phyloP scores from a whole-genome alignment of 1,140 invertebrate genomes.

The Aradophagus sp. region DNA sequence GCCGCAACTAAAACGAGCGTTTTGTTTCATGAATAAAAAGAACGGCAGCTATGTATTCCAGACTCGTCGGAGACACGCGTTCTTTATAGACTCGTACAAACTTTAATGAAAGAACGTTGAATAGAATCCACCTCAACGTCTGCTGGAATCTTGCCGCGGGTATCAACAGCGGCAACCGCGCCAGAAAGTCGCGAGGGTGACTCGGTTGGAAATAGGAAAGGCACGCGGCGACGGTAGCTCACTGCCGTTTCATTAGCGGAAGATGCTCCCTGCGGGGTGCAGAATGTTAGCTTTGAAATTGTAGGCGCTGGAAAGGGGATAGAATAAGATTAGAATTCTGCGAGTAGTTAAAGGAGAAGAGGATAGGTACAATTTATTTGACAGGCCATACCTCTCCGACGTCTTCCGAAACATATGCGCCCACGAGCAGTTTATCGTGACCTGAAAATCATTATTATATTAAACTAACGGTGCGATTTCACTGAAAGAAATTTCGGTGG shows the following conservation, averaged over 20 bases:
- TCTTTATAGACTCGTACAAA: slow-evolving; percentile 54
- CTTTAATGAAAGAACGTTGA: slow-evolving; percentile 57
- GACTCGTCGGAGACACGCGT: slow-evolving; percentile 50
- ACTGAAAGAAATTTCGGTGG: too few species aligned
- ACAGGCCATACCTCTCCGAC: slow-evolving; percentile 57
- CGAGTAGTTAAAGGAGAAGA: slow-evolving; percentile 59
- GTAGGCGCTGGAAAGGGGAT: slow-evolving; percentile 58
- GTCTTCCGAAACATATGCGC: slow-evolving; percentile 19
- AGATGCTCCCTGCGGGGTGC: slow-evolving; percentile 70
- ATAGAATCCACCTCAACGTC: slow-evolving; percentile 53
- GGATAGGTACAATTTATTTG: slow-evolving; percentile 57
- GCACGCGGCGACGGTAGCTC: slow-evolving; percentile 74
- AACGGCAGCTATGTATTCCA: slow-evolving; percentile 40
- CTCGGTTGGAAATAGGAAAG: slow-evolving; percentile 62
- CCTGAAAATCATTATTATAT: slow-evolving; percentile 5
- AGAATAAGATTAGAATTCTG: slow-evolving; percentile 73
- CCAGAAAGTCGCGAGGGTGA: slow-evolving; percentile 68
- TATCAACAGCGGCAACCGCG: slow-evolving; percentile 50
- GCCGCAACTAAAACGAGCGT: too few species aligned
- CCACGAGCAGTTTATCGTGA: slow-evolving; percentile 14
- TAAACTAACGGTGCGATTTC: neutral
- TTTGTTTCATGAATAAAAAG: too few species aligned
- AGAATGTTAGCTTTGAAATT: slow-evolving; percentile 58
- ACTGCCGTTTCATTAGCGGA: slow-evolving; percentile 74
- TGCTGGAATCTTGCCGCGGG: slow-evolving; percentile 30